phyloP scores from a whole-genome alignment of 2,888 invertebrate species.

The Cheilosia pagana region DNA sequence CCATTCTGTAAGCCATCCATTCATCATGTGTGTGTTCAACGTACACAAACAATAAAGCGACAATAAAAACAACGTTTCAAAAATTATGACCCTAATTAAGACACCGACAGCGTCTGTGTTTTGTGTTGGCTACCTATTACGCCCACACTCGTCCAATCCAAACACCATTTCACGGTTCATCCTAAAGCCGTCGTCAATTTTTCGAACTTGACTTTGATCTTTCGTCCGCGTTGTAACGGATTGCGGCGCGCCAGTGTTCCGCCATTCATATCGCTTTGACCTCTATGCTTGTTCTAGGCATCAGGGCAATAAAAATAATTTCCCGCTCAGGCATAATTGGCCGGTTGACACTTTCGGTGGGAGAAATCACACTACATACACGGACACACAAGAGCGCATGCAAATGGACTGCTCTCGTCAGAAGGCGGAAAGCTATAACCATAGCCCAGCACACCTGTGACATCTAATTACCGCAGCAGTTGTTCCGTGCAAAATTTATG shows the following conservation, averaged over 20 bases:
- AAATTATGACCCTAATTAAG: conserved; percentile 73
- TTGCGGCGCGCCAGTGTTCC: conserved; percentile 10
- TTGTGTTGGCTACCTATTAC: conserved; percentile 37
- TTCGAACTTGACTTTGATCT: conserved; percentile 75
- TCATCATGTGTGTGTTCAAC: conserved; percentile 14
- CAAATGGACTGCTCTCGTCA: conserved; percentile 15
- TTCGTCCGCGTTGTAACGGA: conserved; percentile 40
- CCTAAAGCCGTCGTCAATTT: conserved; percentile 19
- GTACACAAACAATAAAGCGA: conserved; percentile 11
- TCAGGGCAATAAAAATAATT: conserved; percentile 55
- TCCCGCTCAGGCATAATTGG: conserved; percentile 30
- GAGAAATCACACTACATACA: conserved; percentile 18
- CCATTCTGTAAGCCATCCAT: conserved; percentile 19
- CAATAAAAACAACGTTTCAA: conserved; percentile 16
- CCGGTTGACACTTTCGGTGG: conserved; percentile 61
- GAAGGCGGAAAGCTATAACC: conserved; percentile 21
- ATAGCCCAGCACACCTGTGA: conserved; percentile 33
- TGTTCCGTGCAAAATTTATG: conserved; percentile 61
- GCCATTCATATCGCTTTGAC: conserved; percentile 35
- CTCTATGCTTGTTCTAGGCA: conserved; percentile 32
- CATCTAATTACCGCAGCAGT: conserved; percentile 44
- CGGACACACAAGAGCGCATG: conserved; percentile 9
- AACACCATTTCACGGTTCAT: conserved; percentile 41
- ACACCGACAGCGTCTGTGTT: conserved; percentile 49
- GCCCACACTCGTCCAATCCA: conserved; percentile 50